These are phyloP conservation scores for Drosophila neoperkinsi DNA, from an alignment of 2,888 invertebrate genomes.

Conservation along the genomic window DNA sequence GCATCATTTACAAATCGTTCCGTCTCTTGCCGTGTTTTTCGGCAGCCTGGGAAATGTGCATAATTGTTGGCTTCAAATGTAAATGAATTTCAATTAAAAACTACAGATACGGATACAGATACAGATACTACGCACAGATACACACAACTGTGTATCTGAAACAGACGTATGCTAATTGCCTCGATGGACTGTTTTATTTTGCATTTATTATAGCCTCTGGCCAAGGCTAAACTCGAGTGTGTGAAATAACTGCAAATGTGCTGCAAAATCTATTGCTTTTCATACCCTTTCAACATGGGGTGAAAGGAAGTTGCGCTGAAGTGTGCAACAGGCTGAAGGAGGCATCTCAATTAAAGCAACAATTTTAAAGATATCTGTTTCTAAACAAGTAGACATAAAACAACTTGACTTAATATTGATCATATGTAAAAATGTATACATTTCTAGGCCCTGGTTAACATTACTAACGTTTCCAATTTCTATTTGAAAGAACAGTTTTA, in stretches of 20 bases:
- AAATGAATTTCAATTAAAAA: constrained; percentile 78
- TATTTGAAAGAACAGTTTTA: neutral
- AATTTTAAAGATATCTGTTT: neutral
- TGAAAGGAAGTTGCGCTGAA: neutral
- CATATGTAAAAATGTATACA: too few relatives aligned
- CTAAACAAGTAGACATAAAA: neutral
- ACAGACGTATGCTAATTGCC: constrained; percentile 67
- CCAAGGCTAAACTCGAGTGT: neutral
- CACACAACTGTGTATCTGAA: constrained; percentile 28
- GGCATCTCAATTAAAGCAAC: neutral
- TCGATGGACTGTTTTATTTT: constrained; percentile 15
- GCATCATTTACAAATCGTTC: constrained; percentile 78
- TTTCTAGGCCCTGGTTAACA: neutral
- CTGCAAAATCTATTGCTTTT: neutral
- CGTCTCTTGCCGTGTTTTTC: neutral
- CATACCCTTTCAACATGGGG: neutral
- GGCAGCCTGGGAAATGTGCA: constrained; percentile 70
- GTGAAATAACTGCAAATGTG: neutral
- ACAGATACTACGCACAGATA: constrained; percentile 4
- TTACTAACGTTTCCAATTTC: neutral
- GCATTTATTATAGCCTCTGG: constrained; percentile 19
- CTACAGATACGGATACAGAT: constrained; percentile 35
- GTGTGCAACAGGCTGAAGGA: neutral
- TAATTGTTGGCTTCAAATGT: constrained; percentile 74
- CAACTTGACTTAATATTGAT: neutral